Percentiles rank a stretch among this genome's conserved stretches.
phyloP scores from a whole-genome alignment of 2,888 invertebrate genomes.

The Dilophus febrilis region DNA sequence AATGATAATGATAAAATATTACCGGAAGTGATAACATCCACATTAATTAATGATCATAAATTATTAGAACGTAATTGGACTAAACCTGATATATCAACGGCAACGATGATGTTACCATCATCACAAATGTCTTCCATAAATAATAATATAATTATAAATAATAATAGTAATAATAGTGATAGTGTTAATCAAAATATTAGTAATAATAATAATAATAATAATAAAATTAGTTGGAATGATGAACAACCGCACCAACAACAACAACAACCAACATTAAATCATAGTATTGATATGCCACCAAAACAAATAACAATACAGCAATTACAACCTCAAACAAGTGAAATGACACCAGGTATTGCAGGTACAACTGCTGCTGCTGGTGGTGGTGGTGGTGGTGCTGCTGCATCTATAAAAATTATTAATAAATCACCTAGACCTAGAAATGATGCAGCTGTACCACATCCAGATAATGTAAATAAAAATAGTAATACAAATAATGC shows the following conservation, averaged over 20 bases:
- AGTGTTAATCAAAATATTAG: not conserved
- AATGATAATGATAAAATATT: slow-evolving; percentile 7
- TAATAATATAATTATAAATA: slow-evolving; percentile 7
- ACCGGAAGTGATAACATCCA: slow-evolving; percentile 14
- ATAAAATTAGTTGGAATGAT: no score
- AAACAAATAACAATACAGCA: no score
- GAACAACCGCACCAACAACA: not conserved
- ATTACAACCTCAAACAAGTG: no score
- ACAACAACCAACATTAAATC: not conserved
- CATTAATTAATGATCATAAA: slow-evolving; percentile 6
- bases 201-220: no score
- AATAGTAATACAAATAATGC: slow-evolving; percentile 27
- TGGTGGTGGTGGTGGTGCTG: slow-evolving; percentile 13
- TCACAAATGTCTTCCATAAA: slow-evolving; percentile 1
- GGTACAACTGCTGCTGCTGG: not conserved
- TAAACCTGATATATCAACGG: slow-evolving; percentile 7
- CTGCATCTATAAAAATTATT: not conserved
- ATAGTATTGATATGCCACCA: not conserved
- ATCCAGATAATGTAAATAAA: slow-evolving; percentile 38
- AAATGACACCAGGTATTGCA: not conserved
- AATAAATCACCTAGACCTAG: slow-evolving; percentile 20
- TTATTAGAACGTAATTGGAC: slow-evolving; percentile 6
- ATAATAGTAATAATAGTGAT: slow-evolving; percentile 8
- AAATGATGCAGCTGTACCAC: slow-evolving; percentile 34
- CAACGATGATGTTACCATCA: slow-evolving; percentile 3